phyloP scores from a whole-genome alignment of 2,888 invertebrate species.

The Sphaerophoria taeniata region DNA sequence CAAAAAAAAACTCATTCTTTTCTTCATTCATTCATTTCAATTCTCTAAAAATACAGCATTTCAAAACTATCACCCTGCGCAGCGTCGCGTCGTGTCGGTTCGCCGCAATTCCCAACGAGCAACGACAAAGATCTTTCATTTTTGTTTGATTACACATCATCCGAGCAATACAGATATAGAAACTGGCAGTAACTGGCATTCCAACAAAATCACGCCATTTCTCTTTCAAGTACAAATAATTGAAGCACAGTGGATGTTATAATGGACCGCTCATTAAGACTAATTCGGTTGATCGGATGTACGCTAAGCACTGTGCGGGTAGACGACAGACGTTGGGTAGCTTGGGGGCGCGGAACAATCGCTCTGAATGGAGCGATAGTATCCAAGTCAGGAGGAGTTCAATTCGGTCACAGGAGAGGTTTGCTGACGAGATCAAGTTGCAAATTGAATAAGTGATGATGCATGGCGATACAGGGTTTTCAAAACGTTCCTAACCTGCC shows the following conservation, averaged over 20 bases:
- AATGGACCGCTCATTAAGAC: constrained; percentile 59
- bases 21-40: constrained; percentile 18
- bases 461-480: not conserved
- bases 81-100: not conserved
- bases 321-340: not conserved
- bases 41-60: constrained; percentile 12
- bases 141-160: not conserved
- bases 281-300: constrained; percentile 63
- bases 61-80: not conserved
- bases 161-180: not conserved
- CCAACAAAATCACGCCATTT: constrained; percentile 57
- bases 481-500: not conserved
- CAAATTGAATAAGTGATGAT: constrained; percentile 65
- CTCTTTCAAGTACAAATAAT: constrained; percentile 49
- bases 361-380: constrained; percentile 16
- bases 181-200: constrained; percentile 23
- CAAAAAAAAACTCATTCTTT: constrained; percentile 14
- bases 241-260: constrained; percentile 33
- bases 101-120: not conserved
- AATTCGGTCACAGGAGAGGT: constrained; percentile 38
- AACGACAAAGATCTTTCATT: constrained; percentile 20
- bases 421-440: constrained; percentile 47
- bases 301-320: constrained; percentile 6
- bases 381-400: constrained; percentile 27
- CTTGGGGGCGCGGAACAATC: not conserved